A percentile compares a stretch with the other conserved stretches of the same genome.
These are phyloP conservation scores for Bothrops jararaca DNA, from an alignment of 2,113 vertebrate genomes.

Conservation along the genomic window DNA sequence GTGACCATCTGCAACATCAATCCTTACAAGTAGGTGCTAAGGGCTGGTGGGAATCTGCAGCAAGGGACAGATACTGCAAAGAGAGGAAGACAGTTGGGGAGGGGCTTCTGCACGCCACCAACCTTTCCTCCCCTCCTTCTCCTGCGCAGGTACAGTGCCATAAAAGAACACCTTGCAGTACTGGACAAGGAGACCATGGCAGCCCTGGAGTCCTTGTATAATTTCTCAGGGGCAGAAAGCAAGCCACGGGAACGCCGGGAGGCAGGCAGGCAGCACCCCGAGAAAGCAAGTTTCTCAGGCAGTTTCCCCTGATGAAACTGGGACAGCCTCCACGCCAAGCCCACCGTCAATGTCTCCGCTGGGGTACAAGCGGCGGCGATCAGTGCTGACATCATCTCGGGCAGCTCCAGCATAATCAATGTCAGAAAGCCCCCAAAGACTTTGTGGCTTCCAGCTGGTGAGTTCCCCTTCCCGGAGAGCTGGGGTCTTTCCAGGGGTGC, in stretches of 20 bases:
- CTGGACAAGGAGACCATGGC: conserved; percentile 71
- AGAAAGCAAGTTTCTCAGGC: conserved; percentile 48
- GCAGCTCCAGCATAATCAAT: conserved; percentile 63
- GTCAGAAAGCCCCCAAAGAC: conserved; percentile 58
- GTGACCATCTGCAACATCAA: conserved; percentile 83
- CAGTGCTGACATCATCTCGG: conserved; percentile 61
- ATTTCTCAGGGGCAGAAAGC: conserved; percentile 50
- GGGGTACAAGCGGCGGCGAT: conserved; percentile 68
- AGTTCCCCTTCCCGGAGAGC: conserved; percentile 33
- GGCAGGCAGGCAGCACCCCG: not conserved
- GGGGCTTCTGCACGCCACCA: not conserved
- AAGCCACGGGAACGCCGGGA: conserved; percentile 64
- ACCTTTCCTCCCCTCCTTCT: not conserved
- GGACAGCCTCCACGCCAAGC: conserved; percentile 26
- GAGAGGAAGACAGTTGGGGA: not conserved
- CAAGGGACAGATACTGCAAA: not conserved
- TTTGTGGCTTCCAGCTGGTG: conserved; percentile 77
- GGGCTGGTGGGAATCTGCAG: not conserved
- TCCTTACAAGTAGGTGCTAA: conserved; percentile 75
- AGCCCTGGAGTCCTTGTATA: conserved; percentile 67
- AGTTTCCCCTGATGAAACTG: conserved; percentile 64
- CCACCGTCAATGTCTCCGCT: conserved; percentile 52
- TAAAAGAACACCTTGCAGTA: conserved; percentile 68
- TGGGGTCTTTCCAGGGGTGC: not conserved
- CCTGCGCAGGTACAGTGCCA: conserved; percentile 69